These are phyloP conservation scores for Carettochelys insculpta DNA, from an alignment of 2,113 vertebrate species.

Conservation along the genomic window DNA sequence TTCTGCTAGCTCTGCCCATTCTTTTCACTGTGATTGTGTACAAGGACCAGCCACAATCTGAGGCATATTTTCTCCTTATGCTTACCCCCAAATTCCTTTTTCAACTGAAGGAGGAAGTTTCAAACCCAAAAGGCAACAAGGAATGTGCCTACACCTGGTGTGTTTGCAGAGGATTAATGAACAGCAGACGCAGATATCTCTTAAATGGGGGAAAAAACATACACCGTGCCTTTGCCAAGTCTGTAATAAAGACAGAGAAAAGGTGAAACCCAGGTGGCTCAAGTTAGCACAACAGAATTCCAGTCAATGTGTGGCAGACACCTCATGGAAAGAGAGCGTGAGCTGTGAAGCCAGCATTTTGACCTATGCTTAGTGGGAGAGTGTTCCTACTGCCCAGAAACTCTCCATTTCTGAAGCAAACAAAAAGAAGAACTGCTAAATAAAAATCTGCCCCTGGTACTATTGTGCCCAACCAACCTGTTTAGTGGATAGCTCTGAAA, in stretches of 20 bases:
- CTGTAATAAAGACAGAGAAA: background rate
- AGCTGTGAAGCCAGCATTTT: background rate
- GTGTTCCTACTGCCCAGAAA: background rate
- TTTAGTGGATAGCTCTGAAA: background rate
- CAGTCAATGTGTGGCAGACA: background rate
- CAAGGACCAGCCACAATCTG: background rate
- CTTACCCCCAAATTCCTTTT: background rate
- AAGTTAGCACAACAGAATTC: background rate
- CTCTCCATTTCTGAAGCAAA: background rate
- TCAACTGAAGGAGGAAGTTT: background rate
- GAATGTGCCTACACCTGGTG: background rate
- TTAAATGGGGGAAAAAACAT: background rate
- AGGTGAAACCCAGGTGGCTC: too few species aligned
- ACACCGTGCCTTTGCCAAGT: background rate
- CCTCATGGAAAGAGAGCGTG: background rate
- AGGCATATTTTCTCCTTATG: background rate
- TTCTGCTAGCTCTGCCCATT: background rate
- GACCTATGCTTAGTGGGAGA: background rate
- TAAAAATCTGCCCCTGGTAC: background rate
- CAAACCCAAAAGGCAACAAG: background rate
- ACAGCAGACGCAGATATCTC: background rate
- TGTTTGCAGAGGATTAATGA: background rate
- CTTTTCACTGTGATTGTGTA: background rate
- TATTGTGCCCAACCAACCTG: background rate
- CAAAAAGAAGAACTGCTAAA: background rate